Percentiles rank a stretch among this genome's conserved stretches.
These are phyloP conservation scores for Cremastobaeus sp. DNA, from an alignment of 2,888 invertebrate genomes.

Conservation along the genomic window DNA sequence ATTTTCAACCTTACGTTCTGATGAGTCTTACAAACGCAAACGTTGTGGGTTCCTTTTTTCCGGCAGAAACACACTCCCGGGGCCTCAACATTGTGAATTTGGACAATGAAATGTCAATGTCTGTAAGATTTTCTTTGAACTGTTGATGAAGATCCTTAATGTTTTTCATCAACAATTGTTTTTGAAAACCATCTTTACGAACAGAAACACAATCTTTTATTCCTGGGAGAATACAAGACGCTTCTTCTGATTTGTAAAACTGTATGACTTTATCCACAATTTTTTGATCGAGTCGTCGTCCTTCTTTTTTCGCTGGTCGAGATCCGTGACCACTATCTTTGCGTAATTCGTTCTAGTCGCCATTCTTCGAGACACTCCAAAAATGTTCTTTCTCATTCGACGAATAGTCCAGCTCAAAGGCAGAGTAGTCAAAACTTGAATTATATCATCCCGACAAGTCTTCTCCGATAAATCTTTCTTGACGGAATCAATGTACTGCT, in stretches of 20 bases:
- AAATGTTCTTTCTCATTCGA: background rate
- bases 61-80: no score
- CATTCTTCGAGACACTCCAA: background rate
- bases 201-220: conserved; percentile 10
- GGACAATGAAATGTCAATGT: no score
- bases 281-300: background rate
- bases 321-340: conserved; percentile 2
- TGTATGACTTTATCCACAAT: background rate
- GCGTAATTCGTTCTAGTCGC: background rate
- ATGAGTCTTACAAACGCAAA: no score
- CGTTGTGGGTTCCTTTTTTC: no score
- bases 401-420: background rate
- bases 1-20: no score
- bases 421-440: conserved; percentile 14
- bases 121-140: background rate
- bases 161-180: background rate
- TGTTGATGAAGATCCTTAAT: background rate
- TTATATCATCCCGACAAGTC: conserved; percentile 5
- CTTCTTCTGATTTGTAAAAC: conserved; percentile 7
- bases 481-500: background rate
- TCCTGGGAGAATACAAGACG: background rate
- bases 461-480: conserved; percentile 2
- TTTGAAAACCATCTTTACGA: background rate
- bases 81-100: no score
- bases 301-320: conserved; percentile 10